phyloP scores from a whole-genome alignment of 2,113 vertebrate species.

The Platycercus adscitus region DNA sequence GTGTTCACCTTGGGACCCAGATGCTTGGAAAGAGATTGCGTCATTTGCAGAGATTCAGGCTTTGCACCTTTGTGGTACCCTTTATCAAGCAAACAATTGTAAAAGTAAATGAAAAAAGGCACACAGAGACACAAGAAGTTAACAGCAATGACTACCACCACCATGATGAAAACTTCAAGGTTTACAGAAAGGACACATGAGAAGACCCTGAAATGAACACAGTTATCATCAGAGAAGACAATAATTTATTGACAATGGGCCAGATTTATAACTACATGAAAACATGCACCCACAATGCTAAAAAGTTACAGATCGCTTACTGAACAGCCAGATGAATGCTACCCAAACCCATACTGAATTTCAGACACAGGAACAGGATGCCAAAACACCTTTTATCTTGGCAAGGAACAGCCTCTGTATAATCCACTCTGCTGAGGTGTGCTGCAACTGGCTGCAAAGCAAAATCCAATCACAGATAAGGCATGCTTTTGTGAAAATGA shows the following conservation, averaged over 20 bases:
- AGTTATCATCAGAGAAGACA: neutral
- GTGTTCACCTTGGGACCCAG: constrained; percentile 42
- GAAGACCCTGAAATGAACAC: neutral
- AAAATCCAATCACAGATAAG: neutral
- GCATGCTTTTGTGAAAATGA: neutral
- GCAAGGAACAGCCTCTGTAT: neutral
- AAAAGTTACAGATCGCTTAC: neutral
- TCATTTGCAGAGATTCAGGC: constrained; percentile 36
- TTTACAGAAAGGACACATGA: neutral
- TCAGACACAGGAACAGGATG: neutral
- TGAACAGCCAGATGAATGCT: neutral
- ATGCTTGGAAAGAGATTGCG: constrained; percentile 12
- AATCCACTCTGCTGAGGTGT: neutral
- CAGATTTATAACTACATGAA: neutral
- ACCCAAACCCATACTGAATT: neutral
- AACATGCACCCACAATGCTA: neutral
- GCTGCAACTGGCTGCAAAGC: neutral
- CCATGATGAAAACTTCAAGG: neutral
- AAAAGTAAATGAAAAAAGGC: constrained; percentile 57
- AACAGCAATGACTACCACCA: neutral
- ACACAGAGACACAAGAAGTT: neutral
- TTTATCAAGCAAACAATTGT: constrained; percentile 46
- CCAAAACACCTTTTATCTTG: neutral
- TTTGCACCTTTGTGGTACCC: constrained; percentile 23
- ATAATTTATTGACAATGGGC: neutral